Percentiles rank a stretch among this genome's conserved stretches.
phyloP scores from a whole-genome alignment of 2,797 vertebrate species.

The Microctenopoma lineatum region DNA sequence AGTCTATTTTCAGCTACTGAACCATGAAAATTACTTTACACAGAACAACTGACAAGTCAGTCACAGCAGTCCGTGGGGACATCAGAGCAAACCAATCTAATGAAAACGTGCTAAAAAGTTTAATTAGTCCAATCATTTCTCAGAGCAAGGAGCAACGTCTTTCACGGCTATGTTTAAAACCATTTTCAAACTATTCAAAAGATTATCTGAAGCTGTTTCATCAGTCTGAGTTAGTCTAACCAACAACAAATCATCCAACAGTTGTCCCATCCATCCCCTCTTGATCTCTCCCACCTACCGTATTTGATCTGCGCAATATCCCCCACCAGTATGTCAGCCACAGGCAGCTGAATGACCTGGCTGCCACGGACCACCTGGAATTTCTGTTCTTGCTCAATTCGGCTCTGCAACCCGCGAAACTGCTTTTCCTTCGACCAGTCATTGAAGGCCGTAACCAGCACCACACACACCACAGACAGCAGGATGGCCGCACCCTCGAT shows the following conservation, averaged over 20 bases:
- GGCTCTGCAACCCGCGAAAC: constrained; percentile 96
- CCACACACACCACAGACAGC: constrained; percentile 95
- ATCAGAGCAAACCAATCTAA: constrained; percentile 11
- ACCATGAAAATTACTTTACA: constrained; percentile 51
- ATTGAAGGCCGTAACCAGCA: constrained; percentile 97
- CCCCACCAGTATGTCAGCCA: constrained; percentile 93
- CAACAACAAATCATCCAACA: too few species aligned
- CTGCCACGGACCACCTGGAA: constrained; percentile 93
- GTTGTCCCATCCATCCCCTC: too few species aligned
- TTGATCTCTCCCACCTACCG: constrained; percentile 78
- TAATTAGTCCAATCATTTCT: not conserved
- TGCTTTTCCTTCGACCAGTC: constrained; percentile 99
- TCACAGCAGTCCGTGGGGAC: constrained; percentile 7
- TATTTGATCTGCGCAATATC: constrained; percentile 98
- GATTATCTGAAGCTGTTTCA: too few species aligned
- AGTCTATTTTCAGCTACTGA: constrained; percentile 47
- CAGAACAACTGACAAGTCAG: constrained; percentile 30
- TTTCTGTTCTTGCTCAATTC: constrained; percentile 98
- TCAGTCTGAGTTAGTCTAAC: too few species aligned
- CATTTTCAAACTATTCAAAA: too few species aligned
- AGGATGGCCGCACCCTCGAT: constrained; percentile 98
- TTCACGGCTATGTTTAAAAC: not conserved
- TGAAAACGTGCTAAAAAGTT: constrained; percentile 21
- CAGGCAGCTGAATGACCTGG: constrained; percentile 94
- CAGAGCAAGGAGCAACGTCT: not conserved